Base-by-base conservation (phyloP, 2,797 vertebrate genomes). In the Apogon talboti region DNA sequence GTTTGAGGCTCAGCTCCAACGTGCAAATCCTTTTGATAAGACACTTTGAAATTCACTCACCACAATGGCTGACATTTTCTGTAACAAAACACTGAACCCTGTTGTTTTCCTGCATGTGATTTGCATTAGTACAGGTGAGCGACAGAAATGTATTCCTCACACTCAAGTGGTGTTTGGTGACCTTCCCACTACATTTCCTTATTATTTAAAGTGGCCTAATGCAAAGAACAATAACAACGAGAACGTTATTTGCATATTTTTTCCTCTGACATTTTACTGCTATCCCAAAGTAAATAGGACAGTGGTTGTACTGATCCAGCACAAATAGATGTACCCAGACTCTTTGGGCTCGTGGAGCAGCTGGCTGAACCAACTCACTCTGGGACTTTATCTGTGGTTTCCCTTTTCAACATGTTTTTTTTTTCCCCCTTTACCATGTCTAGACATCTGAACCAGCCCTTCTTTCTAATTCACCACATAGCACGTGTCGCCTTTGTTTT, bases 311-410 rank as follows among this genome's bases (percentile, higher is more conserved):
- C 19, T 14, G 43, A n/a, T 21, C 16, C 46, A 30, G 7, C 28
- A 30, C 8, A 37, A 40, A 24, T 44, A 50, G 33, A 41, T 11
- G 19, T 8, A 42, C 18, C 37, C 40, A 13, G 62, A 52, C 61
- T 70, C 47, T 66, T 51, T 44, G 54, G 53, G 64, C 60, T 38
- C 62, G 48, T 16, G 44, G 43, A 71, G 62, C 77, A 66, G 67
- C 54, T 62, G 64, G 44, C 44, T 49, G 49, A 66, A 50, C 19
- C 50, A 52, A 58, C 40, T 57, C 40, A 3, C 44, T 55, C 37
- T 44, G 11, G 30, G 10, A 56, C 41, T 19, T 35, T 64, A 18
- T 45, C 3, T 42, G 43, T 33, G 40, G 4, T 35, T 45, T 52
- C 1, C 21, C 18, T 45, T 42, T 57, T 59, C 28, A 2, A 21